These are phyloP conservation scores for Ageneiosus marmoratus DNA, from an alignment of 2,113 vertebrate genomes.

Conservation along the genomic window DNA sequence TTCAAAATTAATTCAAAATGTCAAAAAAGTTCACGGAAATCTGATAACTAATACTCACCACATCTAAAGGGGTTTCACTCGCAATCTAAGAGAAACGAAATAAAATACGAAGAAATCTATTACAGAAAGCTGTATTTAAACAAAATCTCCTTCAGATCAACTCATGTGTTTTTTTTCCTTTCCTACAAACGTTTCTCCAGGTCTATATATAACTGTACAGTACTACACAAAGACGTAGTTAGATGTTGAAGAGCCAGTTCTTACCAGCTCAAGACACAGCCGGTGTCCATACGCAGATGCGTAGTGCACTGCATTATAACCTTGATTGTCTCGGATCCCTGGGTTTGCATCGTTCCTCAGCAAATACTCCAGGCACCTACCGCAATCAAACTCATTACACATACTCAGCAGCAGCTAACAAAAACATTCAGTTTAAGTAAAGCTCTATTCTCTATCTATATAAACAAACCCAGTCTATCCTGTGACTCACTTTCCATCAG, in stretches of 20 bases:
- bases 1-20: neutral
- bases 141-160: too few relatives aligned
- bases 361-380: slow-evolving; percentile 98
- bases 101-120: neutral
- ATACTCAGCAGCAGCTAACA: neutral
- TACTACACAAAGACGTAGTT: neutral
- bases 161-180: too few relatives aligned
- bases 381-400: neutral
- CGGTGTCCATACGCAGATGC: slow-evolving; percentile 80
- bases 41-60: slow-evolving; percentile 79
- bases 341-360: slow-evolving; percentile 96
- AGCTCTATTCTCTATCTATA: neutral
- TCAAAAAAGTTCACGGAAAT: neutral
- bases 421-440: neutral
- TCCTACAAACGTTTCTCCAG: too few relatives aligned
- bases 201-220: too few relatives aligned
- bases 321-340: slow-evolving; percentile 95
- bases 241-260: slow-evolving; percentile 6
- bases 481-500: slow-evolving; percentile 90
- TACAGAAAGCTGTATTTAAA: neutral
- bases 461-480: neutral
- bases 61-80: slow-evolving; percentile 95
- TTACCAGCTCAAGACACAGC: slow-evolving; percentile 79
- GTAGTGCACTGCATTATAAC: slow-evolving; percentile 97
- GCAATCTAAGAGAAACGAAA: slow-evolving; percentile 79